These are phyloP conservation scores for Leptinotarsa tumamoca DNA, from an alignment of 2,888 invertebrate species.

Conservation along the genomic window DNA sequence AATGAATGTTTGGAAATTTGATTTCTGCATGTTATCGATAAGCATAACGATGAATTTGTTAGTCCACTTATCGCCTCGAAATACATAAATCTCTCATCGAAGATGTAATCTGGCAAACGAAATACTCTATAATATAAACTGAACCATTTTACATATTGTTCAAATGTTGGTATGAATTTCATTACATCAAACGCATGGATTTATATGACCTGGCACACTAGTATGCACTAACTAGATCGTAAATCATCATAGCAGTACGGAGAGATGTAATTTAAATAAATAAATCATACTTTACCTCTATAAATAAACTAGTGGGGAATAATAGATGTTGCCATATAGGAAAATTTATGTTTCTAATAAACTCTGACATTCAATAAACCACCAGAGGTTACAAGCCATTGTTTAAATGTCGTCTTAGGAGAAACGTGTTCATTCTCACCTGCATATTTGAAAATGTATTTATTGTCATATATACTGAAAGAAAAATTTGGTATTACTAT, in stretches of 20 bases:
- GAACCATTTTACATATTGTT: conserved; percentile 31
- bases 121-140: conserved; percentile 17
- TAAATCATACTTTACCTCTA: conserved; percentile 53
- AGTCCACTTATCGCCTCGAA: not conserved
- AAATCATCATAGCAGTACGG: conserved; percentile 48
- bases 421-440: conserved; percentile 10
- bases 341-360: conserved; percentile 53
- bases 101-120: conserved; percentile 13
- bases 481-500: not conserved
- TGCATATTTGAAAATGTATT: not conserved
- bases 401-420: conserved; percentile 9
- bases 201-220: conserved; percentile 40
- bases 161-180: conserved; percentile 41
- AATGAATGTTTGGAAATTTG: too few species aligned
- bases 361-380: conserved; percentile 49
- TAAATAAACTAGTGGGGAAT: conserved; percentile 53
- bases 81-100: conserved; percentile 7
- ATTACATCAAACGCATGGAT: conserved; percentile 37
- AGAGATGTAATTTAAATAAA: conserved; percentile 54
- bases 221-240: conserved; percentile 43
- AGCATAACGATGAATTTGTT: not conserved
- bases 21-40: not conserved
- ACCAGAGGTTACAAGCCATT: conserved; percentile 27
- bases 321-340: conserved; percentile 49
- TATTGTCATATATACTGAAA: not conserved